phyloP scores from a whole-genome alignment of 2,797 vertebrate genomes.

The Poeciliopsis presidionis region DNA sequence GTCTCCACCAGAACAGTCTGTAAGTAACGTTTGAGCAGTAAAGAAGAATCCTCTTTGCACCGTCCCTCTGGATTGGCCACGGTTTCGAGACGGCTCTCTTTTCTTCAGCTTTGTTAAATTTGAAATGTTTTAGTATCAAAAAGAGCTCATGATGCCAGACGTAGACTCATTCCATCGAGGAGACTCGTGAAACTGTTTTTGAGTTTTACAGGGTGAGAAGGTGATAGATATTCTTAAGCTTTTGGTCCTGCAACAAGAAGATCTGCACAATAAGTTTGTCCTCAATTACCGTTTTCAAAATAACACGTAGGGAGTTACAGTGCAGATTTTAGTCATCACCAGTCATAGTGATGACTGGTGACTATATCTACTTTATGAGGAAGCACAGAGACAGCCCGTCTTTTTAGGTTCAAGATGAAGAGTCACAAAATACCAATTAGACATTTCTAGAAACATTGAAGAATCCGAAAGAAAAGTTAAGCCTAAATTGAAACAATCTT shows the following conservation, averaged over 20 bases:
- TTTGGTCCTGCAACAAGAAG: neutral
- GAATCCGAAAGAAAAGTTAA: neutral
- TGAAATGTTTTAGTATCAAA: neutral
- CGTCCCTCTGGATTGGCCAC: neutral
- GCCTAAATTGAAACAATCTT: neutral
- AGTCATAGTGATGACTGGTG: neutral
- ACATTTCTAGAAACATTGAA: neutral
- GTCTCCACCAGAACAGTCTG: neutral
- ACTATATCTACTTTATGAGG: too few relatives aligned
- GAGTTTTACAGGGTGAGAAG: neutral
- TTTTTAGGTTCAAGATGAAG: neutral
- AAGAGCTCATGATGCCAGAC: neutral
- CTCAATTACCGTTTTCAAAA: neutral
- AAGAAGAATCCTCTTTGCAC: neutral
- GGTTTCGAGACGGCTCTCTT: neutral
- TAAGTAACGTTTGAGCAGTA: neutral
- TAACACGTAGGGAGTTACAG: neutral
- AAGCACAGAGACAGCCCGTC: neutral
- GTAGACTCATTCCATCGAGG: neutral
- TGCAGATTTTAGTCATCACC: neutral
- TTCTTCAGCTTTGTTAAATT: neutral
- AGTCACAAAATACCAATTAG: neutral
- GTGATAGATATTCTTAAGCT: neutral
- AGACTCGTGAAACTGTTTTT: neutral
- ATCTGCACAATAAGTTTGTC: neutral